Evolutionary conservation across 1,140 invertebrate species (phyloP).

Genomic region (Paraescarpia echinospica): DNA sequence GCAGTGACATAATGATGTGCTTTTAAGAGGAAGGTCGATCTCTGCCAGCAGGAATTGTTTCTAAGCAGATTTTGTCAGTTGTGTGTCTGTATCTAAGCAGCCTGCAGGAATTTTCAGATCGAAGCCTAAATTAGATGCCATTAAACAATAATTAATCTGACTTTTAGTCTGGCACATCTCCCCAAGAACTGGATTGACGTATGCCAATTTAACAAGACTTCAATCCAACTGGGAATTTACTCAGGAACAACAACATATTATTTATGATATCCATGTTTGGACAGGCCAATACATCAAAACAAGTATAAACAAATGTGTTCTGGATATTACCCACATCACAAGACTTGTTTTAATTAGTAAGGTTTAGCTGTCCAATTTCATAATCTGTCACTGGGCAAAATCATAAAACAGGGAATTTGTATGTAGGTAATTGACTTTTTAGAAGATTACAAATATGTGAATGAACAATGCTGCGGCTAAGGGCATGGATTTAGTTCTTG

Average conservation of each 20-base stretch:
- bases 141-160: background rate
- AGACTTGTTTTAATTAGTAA: background rate
- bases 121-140: background rate
- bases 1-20: background rate
- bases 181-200: background rate
- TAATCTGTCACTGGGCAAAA: background rate
- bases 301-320: background rate
- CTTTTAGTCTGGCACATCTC: background rate
- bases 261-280: background rate
- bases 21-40: background rate
- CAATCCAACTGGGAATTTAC: background rate
- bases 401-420: background rate
- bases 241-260: background rate
- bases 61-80: background rate
- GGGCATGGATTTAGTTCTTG: background rate
- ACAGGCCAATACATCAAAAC: background rate
- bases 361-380: background rate
- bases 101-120: background rate
- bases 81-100: background rate
- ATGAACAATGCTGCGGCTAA: background rate
- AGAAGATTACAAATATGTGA: background rate
- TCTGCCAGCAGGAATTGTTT: background rate
- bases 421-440: background rate
- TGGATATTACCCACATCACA: background rate
- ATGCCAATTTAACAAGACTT: background rate